Evolutionary conservation across 2,888 invertebrate genomes (phyloP), one percentile per base, ranked within the genome.

Genomic region (Melanchra persicariae): DNA sequence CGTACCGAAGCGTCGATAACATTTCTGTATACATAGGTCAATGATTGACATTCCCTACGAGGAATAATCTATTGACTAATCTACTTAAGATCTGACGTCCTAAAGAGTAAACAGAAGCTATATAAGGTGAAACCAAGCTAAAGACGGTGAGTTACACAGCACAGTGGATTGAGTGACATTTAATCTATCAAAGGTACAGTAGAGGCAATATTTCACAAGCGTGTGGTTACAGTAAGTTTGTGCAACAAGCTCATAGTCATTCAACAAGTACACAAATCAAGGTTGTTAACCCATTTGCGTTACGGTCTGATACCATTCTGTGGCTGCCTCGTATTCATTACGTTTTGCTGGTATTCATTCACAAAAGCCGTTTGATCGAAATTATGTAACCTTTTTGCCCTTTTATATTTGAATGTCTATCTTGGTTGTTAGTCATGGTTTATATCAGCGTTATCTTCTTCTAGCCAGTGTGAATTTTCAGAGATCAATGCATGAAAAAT

Each of bases 251-350:
- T 82, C 86, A 86, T 87, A 89, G 86, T 87, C 88, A 90, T 86
- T 89, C 88, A 90, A 85, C 89, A 87, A 87, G 87, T 88, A 89
- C 82, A 93, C 90, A 91, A 92, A 93, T 92, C 90, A 93, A 94
- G 94, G 94, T 94, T 94, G 92, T 93, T 94, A 93, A 94, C 94
- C 94, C 89, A 93, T 92, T 92, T 92, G 85, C 89, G 93, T 93
- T 93, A 92, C 93, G 94, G 92, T 94, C 94, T 93, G 93, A 91
- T 94, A 93, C 91, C 88, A 90, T 89, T 89, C 87, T 87, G 87
- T 73, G 85, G 90, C 88, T 92, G 90, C 90, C 88, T 86, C 86
- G 88, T 89, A 90, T 89, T 85, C 86, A 89, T 88, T 87, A 88
- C 81, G 83, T 87, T 89, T 86, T 76, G 86, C 81, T 82, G 76